Percentiles rank a stretch among this genome's conserved stretches.
phyloP scores from a whole-genome alignment of 2,113 vertebrate species.

The Sphyrna mokarran region DNA sequence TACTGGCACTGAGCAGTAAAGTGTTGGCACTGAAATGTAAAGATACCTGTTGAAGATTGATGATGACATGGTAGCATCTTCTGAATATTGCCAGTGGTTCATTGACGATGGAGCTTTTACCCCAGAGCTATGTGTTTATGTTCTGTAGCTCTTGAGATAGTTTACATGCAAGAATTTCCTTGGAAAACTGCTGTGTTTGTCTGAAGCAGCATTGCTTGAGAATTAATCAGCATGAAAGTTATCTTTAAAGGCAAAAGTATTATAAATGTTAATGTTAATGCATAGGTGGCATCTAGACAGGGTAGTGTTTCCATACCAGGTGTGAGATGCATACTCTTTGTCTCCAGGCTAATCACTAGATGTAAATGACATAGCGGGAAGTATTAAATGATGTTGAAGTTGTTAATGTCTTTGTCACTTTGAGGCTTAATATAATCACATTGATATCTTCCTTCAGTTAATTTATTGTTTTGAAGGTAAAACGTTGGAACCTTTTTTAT shows the following conservation, averaged over 20 bases:
- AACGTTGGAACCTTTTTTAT: background rate
- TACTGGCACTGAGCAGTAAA: background rate
- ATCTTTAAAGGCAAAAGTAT: background rate
- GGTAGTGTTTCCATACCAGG: background rate
- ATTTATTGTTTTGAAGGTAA: background rate
- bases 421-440: background rate
- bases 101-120: background rate
- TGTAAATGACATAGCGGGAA: background rate
- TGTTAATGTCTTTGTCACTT: background rate
- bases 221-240: background rate
- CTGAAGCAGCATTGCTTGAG: background rate
- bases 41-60: background rate
- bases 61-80: background rate
- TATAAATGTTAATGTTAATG: constrained; percentile 22
- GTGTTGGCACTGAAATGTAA: background rate
- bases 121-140: background rate
- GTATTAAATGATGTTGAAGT: background rate
- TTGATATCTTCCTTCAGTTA: background rate
- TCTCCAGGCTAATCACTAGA: background rate
- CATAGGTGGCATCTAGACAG: background rate
- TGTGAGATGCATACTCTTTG: background rate
- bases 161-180: background rate
- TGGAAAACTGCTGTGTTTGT: background rate
- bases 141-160: background rate
- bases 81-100: background rate